Conservation (phyloP, 92 coral and sea anemone genomes). For the Parazoanthus atlanticus region DNA sequence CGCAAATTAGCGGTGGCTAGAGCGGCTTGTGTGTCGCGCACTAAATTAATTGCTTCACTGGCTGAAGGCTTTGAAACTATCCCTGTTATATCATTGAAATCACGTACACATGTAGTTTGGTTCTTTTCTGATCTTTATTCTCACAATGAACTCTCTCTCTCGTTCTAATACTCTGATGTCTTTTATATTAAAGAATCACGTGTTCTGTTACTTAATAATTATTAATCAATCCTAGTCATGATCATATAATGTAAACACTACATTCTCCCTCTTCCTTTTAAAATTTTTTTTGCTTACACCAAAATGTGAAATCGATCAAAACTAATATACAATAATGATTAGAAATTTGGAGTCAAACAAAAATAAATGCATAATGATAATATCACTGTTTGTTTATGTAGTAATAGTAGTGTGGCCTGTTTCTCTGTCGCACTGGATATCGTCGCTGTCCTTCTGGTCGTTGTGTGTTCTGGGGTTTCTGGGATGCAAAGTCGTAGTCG, state of each 20-base stretch:
- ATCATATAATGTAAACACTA: conserved; percentile 2
- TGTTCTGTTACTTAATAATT: conserved; percentile 4
- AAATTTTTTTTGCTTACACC: background rate
- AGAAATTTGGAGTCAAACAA: no score
- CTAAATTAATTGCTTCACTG: no score
- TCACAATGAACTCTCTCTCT: background rate
- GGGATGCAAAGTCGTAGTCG: background rate
- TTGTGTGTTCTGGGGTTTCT: background rate
- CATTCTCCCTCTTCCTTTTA: conserved; percentile 8
- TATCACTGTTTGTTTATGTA: conserved; percentile 3
- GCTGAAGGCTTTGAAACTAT: no score
- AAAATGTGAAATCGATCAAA: background rate
- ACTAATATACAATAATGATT: background rate
- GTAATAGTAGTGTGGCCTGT: background rate
- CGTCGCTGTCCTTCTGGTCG: background rate
- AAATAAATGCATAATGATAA: background rate
- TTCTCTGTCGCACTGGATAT: background rate
- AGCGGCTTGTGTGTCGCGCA: no score
- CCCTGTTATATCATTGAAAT: conserved; percentile 1
- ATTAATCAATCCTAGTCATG: background rate
- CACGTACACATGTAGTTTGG: background rate
- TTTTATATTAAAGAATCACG: conserved; percentile 3
- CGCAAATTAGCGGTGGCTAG: no score
- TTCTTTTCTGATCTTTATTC: background rate
- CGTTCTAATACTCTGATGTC: conserved; percentile 3